Percentiles rank a stretch among this genome's conserved stretches.
Conservation (phyloP, 2,113 vertebrate species). For the Etheostoma spectabile region DNA sequence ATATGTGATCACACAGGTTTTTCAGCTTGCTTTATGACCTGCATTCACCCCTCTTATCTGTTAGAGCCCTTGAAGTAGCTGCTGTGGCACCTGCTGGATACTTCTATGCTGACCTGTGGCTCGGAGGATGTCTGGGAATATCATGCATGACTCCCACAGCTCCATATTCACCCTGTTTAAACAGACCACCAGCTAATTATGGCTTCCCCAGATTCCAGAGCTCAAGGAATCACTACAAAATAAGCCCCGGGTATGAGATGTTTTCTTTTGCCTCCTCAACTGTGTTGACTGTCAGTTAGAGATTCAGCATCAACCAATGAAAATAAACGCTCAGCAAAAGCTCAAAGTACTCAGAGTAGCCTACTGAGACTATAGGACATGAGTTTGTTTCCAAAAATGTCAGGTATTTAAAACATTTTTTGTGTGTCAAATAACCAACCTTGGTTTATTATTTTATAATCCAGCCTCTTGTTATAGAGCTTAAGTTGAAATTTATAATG, state of each 20-base stretch:
- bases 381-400: constrained; percentile 29
- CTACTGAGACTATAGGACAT: constrained; percentile 48
- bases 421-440: not conserved
- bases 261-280: constrained; percentile 71
- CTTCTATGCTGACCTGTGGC: constrained; percentile 88
- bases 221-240: constrained; percentile 70
- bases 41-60: constrained; percentile 33
- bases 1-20: not conserved
- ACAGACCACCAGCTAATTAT: constrained; percentile 84
- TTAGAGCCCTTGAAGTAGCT: constrained; percentile 57
- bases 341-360: constrained; percentile 33
- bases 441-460: constrained; percentile 3
- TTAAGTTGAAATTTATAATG: constrained; percentile 7
- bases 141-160: constrained; percentile 91
- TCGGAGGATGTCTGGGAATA: constrained; percentile 97
- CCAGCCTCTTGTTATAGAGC: not conserved
- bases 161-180: constrained; percentile 94
- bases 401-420: constrained; percentile 20
- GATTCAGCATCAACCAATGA: constrained; percentile 62
- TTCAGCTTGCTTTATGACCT: constrained; percentile 38
- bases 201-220: constrained; percentile 85
- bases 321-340: constrained; percentile 59
- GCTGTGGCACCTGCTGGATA: constrained; percentile 86
- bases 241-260: constrained; percentile 66
- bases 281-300: constrained; percentile 62